Conservation (phyloP, 2,797 vertebrate species). For the Macropodus opercularis region DNA sequence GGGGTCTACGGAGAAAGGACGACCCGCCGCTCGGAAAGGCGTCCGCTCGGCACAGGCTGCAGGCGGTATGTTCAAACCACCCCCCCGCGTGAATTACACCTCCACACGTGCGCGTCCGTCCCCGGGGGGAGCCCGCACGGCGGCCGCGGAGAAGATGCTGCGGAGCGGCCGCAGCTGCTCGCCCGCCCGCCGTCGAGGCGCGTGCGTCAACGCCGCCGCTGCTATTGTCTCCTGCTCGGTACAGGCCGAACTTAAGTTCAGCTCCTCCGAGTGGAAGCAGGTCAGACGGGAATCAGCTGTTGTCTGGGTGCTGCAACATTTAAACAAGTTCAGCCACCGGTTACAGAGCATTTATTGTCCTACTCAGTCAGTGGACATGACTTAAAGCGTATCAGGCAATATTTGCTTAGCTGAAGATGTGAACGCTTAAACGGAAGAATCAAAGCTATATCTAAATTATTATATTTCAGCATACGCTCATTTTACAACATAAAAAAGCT, state of each 20-base stretch:
- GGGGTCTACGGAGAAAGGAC: conserved; percentile 60
- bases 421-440: not conserved
- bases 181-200: conserved; percentile 42
- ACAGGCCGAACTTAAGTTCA: conserved; percentile 4
- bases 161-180: conserved; percentile 41
- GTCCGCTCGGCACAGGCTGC: conserved; percentile 71
- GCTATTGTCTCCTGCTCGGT: not conserved
- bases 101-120: conserved; percentile 19
- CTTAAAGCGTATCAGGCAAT: not conserved
- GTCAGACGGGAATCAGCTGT: not conserved
- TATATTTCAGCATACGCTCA: accelerated
- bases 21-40: conserved; percentile 78
- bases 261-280: conserved; percentile 4
- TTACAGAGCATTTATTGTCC: accelerated
- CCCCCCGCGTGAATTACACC: not conserved
- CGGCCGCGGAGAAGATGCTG: conserved; percentile 21
- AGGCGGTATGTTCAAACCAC: conserved; percentile 70
- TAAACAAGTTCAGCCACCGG: not conserved
- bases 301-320: too few species aligned
- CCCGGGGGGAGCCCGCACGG: conserved; percentile 25
- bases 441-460: accelerated
- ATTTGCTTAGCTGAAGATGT: not conserved
- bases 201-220: conserved; percentile 13
- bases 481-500: too few species aligned
- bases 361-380: not conserved